Evolutionary conservation across 1,140 invertebrate species (phyloP), one percentile per base, ranked within the genome.

Genomic region (Habropoda laboriosa): DNA sequence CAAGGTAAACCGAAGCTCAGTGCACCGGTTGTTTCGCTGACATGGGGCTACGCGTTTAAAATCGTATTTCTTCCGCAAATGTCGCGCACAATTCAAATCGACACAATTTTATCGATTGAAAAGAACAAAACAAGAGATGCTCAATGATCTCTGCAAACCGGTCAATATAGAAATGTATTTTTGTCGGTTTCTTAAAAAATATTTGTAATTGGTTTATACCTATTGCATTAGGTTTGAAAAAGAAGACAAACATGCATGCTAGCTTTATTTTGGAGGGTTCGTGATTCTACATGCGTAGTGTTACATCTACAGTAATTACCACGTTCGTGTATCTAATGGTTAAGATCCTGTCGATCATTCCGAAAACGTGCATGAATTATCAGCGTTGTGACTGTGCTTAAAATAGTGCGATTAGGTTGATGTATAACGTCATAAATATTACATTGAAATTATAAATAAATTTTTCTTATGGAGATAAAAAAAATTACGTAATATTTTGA

Each of bases 1-100:
- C 87, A 89, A 90, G 86, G 89, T 91, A 89, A 90, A 89, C 82
- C 42, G 55, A 71, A 80, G 75, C 87, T 87, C 81, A 90, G 89
- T 90, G 55, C 71, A 75, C 80, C 83, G 82, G 77, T 70, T 80
- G 86, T 85, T 85, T 85, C 70, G 70, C 32, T 66, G 60, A 75
- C 66, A 84, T 80, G 32, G 79, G 42, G 66, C 45, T 47, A 72
- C 63, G 73, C 80, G 71, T 78, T 27, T 66, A 40, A 49, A 58
- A 74, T 55, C 32, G 16, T 21, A 16, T 80, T 68, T 77, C 30
- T 78, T 77, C 63, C 57, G 30, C n/a, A 24, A 49, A 57, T 60
- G 5, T 81, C 55, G 57, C 53, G 83, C 74, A 81, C 35, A 58
- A 85, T 74, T 75, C 40, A 72, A 79, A 67, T 72, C 35, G 35